Evolutionary conservation across 2,888 invertebrate species (phyloP), one percentile per base, ranked within the genome.

Genomic region (Drosophila atroscutellata): DNA sequence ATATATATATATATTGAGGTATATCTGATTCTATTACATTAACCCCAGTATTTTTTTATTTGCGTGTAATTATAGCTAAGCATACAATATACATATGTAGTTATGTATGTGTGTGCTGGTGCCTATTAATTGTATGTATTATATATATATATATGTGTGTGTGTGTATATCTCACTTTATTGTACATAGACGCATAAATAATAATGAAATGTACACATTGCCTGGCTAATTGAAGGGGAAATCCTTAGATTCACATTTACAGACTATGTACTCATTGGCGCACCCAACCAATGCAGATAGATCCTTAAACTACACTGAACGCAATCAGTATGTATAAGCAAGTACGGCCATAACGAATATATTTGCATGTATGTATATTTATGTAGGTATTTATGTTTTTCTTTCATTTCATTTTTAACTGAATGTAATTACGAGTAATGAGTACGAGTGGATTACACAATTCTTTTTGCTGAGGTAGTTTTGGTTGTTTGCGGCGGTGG

Each of bases 391-490:
- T 32, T 49, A 39, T 54, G 28, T 20, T 52, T n/a, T 39, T 9
- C 30, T 45, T 45, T 7, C 45, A 26, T 45, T 28, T 28, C 7
- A 9, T 1, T 26, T 63, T 49, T 26, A 59, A 73, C 49, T 75
- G 77, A 78, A 66, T 83, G 59, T 65, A 50, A 45, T 61, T 71
- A 52, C 72, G 74, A 72, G 62, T 70, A 57, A 72, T 62, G 42
- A 51, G 72, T 81, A 58, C 61, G 20, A 45, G 56, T 64, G 77
- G 63, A 24, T 65, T 72, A 63, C 76, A 81, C 81, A 80, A 78
- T 67, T 73, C 60, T 9, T 50, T 69, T 79, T 70, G 64, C 63
- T 89, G 87, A 89, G 87, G 89, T 87, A 87, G 87, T 87, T 83
- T 89, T 59, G 82, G 88, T 85, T 83, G 65, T 71, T 81, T 74